Conservation (phyloP, 1,140 invertebrate genomes). For the Drosophila prosaltans region DNA sequence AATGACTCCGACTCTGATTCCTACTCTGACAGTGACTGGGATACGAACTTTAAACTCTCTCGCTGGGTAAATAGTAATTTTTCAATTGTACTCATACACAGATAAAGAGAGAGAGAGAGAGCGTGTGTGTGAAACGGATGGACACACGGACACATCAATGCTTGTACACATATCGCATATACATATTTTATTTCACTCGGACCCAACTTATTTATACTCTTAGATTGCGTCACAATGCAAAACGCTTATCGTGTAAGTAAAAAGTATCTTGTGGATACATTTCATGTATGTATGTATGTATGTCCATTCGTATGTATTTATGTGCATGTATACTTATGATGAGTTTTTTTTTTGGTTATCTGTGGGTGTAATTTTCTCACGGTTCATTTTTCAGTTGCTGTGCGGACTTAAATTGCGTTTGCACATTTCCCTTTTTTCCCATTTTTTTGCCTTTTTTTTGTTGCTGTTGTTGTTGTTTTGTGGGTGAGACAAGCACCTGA, state of each 20-base stretch:
- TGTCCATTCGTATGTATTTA: not conserved
- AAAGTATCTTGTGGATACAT: slow-evolving; percentile 47
- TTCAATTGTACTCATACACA: slow-evolving; percentile 60
- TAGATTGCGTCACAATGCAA: slow-evolving; percentile 72
- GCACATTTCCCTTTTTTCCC: slow-evolving; percentile 58
- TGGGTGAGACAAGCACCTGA: slow-evolving; percentile 60
- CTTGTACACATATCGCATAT: not conserved
- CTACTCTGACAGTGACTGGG: too few relatives aligned
- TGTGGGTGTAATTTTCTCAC: slow-evolving; percentile 81
- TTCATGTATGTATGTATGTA: not conserved
- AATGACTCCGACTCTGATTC: not conserved
- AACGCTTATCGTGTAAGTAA: slow-evolving; percentile 66
- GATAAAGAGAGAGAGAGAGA: not conserved
- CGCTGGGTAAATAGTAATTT: slow-evolving; percentile 70
- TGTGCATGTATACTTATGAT: not conserved
- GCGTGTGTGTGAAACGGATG: not conserved
- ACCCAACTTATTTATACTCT: not conserved
- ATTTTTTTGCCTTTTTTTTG: slow-evolving; percentile 65
- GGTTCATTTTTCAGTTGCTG: slow-evolving; percentile 75
- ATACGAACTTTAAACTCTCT: slow-evolving; percentile 8
- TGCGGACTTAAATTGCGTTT: slow-evolving; percentile 75
- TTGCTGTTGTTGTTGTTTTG: slow-evolving; percentile 61
- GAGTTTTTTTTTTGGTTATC: slow-evolving; percentile 52
- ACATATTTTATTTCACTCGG: not conserved
- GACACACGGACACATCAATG: not conserved